Evolutionary conservation across 2,113 vertebrate species (phyloP), one percentile per base, ranked within the genome.

Genomic region (Australoheros scitulus): DNA sequence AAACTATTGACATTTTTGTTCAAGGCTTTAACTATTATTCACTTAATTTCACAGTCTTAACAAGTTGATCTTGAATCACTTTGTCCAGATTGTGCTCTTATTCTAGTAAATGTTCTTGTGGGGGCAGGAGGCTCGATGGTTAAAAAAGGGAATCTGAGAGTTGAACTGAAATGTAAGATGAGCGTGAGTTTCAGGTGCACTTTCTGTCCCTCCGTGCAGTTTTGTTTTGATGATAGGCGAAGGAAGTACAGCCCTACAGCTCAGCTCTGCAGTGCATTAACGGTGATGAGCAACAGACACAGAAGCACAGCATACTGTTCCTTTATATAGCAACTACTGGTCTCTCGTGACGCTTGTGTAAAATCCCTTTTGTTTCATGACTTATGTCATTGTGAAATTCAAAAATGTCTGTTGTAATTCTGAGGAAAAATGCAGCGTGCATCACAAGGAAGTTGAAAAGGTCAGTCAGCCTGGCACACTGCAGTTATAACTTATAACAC

Each of bases 161-260:
- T 34, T 81, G 63, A 74, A 56, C 29, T 82, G 76, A 86, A 89
- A 86, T 18, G 24, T 63, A 77, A 88, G 57, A 29, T 2, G 5
- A 47, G 57, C 18, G 17, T 24, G 50, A 86, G 81, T 87, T 88
- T 89, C 83, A 90, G 84, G 81, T 92, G 90, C 52, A 14, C 74
- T 85, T 76, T 81, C 32, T 75, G 56, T 70, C 52, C 43, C 68
- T 76, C 65, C 79, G 70, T 84, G 87, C 32, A 26, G 11, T 61
- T 65, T 24, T 22, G 32, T 57, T 81, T 72, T 72, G 68, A 10
- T 2, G 3, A 7, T 7, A 17, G 59, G 29, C 18, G n/a, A 59
- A 83, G 86, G 84, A 84, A 81, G 80, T 65, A 20, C 38, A 57
- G 65, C 9, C 58, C 17, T 20, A 9, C 68, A 63, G 72, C 80